Conservation (phyloP, 2,797 vertebrate species). For the Anas flavirostris region DNA sequence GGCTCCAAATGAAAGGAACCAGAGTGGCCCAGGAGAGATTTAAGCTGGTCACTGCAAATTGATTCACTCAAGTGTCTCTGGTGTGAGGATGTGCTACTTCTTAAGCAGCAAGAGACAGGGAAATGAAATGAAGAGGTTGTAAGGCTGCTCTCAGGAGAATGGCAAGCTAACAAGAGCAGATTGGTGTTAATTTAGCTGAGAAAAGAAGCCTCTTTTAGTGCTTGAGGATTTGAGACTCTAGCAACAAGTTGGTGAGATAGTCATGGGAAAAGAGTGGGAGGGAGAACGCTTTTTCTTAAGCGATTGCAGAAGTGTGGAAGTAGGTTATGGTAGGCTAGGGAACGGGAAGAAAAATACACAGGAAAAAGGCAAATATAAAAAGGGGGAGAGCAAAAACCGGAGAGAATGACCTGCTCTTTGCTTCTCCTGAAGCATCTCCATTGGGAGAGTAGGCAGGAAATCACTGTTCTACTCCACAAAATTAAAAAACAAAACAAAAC, state of each 20-base stretch:
- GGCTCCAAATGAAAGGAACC: conserved; percentile 12
- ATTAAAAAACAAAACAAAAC: neutral
- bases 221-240: conserved; percentile 18
- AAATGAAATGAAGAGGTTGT: conserved; percentile 61
- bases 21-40: conserved; percentile 26
- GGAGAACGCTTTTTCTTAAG: neutral
- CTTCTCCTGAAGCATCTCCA: neutral
- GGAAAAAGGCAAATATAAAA: neutral
- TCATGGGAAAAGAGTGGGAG: neutral
- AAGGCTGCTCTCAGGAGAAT: conserved; percentile 43
- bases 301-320: neutral
- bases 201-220: conserved; percentile 9
- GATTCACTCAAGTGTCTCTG: conserved; percentile 53
- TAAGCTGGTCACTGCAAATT: conserved; percentile 65
- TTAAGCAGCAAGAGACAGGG: conserved; percentile 6
- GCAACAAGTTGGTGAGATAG: conserved; percentile 3
- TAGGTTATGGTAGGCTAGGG: conserved; percentile 5
- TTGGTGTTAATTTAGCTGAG: conserved; percentile 65
- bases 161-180: conserved; percentile 49
- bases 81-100: conserved; percentile 61
- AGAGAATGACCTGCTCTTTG: neutral
- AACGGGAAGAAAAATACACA: neutral
- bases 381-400: neutral
- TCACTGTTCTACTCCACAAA: neutral
- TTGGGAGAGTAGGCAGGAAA: neutral